Evolutionary conservation across 1,140 invertebrate genomes (phyloP).

Genomic region (Dermatophagoides farinae): DNA sequence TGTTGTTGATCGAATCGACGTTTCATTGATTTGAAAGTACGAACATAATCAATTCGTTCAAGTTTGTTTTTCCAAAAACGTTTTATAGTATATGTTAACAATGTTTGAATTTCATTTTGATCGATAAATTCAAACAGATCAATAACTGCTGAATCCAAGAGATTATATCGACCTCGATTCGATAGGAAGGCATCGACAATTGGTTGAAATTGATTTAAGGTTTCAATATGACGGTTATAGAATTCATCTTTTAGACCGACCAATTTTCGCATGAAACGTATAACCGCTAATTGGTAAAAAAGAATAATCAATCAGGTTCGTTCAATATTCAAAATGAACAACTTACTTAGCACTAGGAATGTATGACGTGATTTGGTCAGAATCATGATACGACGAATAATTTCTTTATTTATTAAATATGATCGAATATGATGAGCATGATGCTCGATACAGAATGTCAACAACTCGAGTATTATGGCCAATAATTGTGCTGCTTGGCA

Average conservation of each 20-base stretch:
- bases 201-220: slow-evolving; percentile 80
- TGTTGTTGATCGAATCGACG: slow-evolving; percentile 80
- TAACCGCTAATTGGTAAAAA: slow-evolving; percentile 38
- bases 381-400: slow-evolving; percentile 77
- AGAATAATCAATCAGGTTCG: neutral
- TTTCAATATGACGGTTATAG: slow-evolving; percentile 90
- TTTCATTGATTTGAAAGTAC: slow-evolving; percentile 83
- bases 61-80: slow-evolving; percentile 69
- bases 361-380: slow-evolving; percentile 94
- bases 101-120: slow-evolving; percentile 81
- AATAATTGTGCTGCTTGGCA: slow-evolving; percentile 87
- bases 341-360: slow-evolving; percentile 72
- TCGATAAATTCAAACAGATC: slow-evolving; percentile 99
- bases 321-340: neutral
- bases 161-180: slow-evolving; percentile 93
- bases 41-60: slow-evolving; percentile 84
- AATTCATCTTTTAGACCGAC: slow-evolving; percentile 94
- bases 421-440: slow-evolving; percentile 98
- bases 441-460: slow-evolving; percentile 99
- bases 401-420: slow-evolving; percentile 88
- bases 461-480: slow-evolving; percentile 75
- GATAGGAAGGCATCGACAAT: slow-evolving; percentile 86
- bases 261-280: slow-evolving; percentile 90
- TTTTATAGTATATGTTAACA: slow-evolving; percentile 81
- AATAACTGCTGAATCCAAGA: slow-evolving; percentile 92